Percentiles rank a stretch among this genome's conserved stretches.
These are phyloP conservation scores for Ylistrum balloti DNA, from an alignment of 1,140 invertebrate genomes.

Conservation along the genomic window DNA sequence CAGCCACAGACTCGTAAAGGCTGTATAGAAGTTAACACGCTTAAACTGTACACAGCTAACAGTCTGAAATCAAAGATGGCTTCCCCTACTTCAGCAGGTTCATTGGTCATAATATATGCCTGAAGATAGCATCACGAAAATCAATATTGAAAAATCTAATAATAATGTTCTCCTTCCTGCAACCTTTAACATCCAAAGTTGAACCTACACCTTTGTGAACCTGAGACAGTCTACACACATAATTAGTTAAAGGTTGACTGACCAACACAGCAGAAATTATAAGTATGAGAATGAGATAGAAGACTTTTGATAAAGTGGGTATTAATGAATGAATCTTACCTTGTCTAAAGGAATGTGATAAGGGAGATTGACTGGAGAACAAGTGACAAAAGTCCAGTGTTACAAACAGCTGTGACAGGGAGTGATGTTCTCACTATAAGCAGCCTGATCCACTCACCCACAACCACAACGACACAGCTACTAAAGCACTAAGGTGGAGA, in stretches of 20 bases:
- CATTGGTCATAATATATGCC: conserved; percentile 32
- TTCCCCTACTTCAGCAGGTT: not conserved
- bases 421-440: not conserved
- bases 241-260: not conserved
- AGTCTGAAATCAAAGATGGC: conserved; percentile 33
- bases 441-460: conserved; percentile 26
- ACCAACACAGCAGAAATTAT: not conserved
- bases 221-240: not conserved
- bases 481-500: not conserved
- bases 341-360: conserved; percentile 17
- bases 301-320: not conserved
- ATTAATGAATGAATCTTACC: not conserved
- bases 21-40: not conserved
- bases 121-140: conserved; percentile 28
- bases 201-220: not conserved
- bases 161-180: not conserved
- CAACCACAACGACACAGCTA: not conserved
- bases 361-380: not conserved
- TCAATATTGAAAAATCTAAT: conserved; percentile 40
- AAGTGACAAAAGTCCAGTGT: not conserved
- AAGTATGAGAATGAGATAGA: not conserved
- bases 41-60: not conserved
- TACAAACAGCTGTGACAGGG: conserved; percentile 6
- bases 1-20: not conserved
- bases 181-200: conserved; percentile 8